phyloP scores from a whole-genome alignment of 2,888 invertebrate genomes.

The Muscina levida region DNA sequence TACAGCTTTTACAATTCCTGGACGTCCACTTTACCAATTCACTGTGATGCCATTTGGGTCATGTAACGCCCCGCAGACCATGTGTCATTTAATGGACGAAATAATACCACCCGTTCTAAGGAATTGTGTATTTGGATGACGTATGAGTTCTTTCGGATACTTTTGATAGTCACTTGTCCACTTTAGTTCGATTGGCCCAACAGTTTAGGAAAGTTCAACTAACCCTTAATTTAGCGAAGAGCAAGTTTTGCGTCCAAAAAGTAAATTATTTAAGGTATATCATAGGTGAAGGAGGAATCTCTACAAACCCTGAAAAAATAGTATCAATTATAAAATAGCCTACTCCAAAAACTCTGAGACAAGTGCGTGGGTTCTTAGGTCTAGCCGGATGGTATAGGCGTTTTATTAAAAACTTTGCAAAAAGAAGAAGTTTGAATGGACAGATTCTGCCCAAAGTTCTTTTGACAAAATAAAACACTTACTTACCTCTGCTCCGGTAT shows the following conservation, averaged over 20 bases:
- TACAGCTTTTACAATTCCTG: slow-evolving; percentile 56
- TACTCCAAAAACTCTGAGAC: slow-evolving; percentile 54
- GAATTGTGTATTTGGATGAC: too few species aligned
- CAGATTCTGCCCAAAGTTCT: not conserved
- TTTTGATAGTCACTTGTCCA: slow-evolving; percentile 35
- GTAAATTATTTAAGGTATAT: slow-evolving; percentile 23
- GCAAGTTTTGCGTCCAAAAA: slow-evolving; percentile 41
- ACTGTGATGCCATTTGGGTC: too few species aligned
- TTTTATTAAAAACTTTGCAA: too few species aligned
- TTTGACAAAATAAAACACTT: slow-evolving; percentile 2
- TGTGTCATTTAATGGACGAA: slow-evolving; percentile 56
- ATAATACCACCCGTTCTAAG: too few species aligned
- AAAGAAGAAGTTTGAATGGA: not conserved
- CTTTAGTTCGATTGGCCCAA: slow-evolving; percentile 46
- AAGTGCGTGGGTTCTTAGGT: slow-evolving; percentile 63
- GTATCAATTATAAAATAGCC: slow-evolving; percentile 36
- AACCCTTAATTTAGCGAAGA: slow-evolving; percentile 56
- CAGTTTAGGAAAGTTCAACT: slow-evolving; percentile 47
- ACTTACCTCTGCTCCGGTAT: too few species aligned
- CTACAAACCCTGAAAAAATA: slow-evolving; percentile 30
- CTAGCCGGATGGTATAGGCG: too few species aligned
- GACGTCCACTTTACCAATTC: slow-evolving; percentile 56
- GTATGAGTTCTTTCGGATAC: slow-evolving; percentile 41
- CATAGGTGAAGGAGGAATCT: too few species aligned
- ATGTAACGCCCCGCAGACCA: too few species aligned